Evolutionary conservation across 2,888 invertebrate species (phyloP).

Genomic region (Leistus spinibarbis): DNA sequence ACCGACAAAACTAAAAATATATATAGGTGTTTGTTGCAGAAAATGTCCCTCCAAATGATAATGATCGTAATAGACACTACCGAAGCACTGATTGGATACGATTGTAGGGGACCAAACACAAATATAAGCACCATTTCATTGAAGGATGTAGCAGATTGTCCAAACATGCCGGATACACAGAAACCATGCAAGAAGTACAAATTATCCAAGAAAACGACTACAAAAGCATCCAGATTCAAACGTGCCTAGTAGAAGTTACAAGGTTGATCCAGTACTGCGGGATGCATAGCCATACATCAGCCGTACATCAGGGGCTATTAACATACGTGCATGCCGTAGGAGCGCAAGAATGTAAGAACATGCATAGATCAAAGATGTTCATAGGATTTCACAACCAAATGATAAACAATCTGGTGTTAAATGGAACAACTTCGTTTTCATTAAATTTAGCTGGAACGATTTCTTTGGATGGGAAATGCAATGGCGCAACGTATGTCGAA

Average conservation of each 20-base stretch:
- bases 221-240: constrained; percentile 14
- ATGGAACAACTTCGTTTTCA: constrained; percentile 30
- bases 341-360: constrained; percentile 29
- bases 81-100: constrained; percentile 34
- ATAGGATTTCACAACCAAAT: background rate
- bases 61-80: background rate
- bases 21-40: too few species aligned
- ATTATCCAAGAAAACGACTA: constrained; percentile 31
- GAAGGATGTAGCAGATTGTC: constrained; percentile 29
- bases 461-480: constrained; percentile 20
- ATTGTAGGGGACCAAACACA: constrained; percentile 20
- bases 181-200: background rate
- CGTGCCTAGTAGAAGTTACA: constrained; percentile 38
- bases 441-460: constrained; percentile 22
- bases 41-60: too few species aligned
- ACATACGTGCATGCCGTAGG: constrained; percentile 37
- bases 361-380: constrained; percentile 24
- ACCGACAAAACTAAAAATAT: background rate
- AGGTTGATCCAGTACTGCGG: constrained; percentile 31
- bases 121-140: constrained; percentile 28
- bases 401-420: constrained; percentile 21
- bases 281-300: constrained; percentile 40
- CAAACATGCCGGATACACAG: constrained; percentile 19
- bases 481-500: constrained; percentile 12
- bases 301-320: constrained; percentile 37